A percentile compares a stretch with the other conserved stretches of the same genome.
These are phyloP conservation scores for Calliopsis andreniformis DNA, from an alignment of 1,140 invertebrate genomes.

Conservation along the genomic window DNA sequence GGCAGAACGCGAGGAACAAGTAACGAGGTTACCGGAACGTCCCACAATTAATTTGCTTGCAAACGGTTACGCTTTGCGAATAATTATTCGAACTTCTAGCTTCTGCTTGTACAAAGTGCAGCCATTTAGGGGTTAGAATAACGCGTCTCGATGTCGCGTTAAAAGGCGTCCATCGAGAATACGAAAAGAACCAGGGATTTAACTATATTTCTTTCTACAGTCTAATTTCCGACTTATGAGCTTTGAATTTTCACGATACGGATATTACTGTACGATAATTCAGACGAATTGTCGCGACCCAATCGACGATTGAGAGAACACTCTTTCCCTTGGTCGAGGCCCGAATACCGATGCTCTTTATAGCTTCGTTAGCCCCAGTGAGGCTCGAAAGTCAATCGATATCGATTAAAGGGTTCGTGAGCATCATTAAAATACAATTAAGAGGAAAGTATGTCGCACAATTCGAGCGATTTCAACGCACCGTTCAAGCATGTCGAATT, in stretches of 20 bases:
- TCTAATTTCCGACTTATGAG: too few species aligned
- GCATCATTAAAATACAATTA: conserved; percentile 47
- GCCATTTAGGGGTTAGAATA: not conserved
- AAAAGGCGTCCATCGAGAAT: not conserved
- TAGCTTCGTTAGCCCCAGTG: not conserved
- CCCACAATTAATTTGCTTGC: conserved; percentile 67
- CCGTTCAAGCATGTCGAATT: conserved; percentile 36
- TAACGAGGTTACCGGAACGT: conserved; percentile 72
- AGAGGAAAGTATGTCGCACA: conserved; percentile 13
- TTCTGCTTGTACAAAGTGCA: conserved; percentile 20
- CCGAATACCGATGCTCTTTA: not conserved
- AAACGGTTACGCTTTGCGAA: conserved; percentile 63
- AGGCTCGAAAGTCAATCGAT: conserved; percentile 36
- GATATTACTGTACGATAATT: too few species aligned
- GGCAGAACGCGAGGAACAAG: conserved; percentile 39
- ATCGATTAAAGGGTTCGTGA: conserved; percentile 32
- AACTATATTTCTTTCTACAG: too few species aligned
- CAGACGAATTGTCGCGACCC: too few species aligned
- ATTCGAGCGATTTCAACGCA: conserved; percentile 20
- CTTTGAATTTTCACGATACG: too few species aligned
- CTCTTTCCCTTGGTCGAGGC: not conserved
- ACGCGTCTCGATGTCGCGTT: not conserved
- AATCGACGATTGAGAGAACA: not conserved
- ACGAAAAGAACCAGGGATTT: too few species aligned
- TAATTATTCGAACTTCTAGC: conserved; percentile 57